Base-by-base conservation (phyloP, 2,797 vertebrate genomes). In the Alauda arvensis region DNA sequence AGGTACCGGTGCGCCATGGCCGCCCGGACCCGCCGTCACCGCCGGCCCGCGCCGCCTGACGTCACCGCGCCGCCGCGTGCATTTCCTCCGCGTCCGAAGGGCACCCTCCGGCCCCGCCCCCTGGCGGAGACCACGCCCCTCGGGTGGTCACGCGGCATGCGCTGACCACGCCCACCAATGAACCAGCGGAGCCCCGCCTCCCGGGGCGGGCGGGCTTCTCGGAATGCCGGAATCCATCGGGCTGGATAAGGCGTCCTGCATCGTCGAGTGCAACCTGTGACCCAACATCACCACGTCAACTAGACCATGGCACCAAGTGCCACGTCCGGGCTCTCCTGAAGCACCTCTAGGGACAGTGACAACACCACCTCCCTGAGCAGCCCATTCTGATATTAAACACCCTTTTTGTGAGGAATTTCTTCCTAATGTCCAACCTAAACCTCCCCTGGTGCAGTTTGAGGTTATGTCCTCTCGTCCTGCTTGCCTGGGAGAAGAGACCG, bases 1-100 rank as follows among this genome's bases (percentile, higher is more conserved):
- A 98, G 94, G 87, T 97, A 98, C 82, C 97, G 97, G 81, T 97
- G 97, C 79, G 97, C 97, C 97, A 98, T 98, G 42, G 33, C 91
- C 19, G 48, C 78, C 42, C 18, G 70, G 31, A 16, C 61, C 89
- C 62, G 19, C 37, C 43, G 24, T 55, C 55, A 18, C 89, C 18
- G 1, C 77, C 55, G 25, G 3, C 34, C 17, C 3, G 10, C 34
- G 33, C 33, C 71, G 76, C 67, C 25, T 92, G 87, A 92, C 79
- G 25, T 76, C 91, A 89, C 19, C 29, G 1, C 87, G 88, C 75
- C 8, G 2, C 8, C 12, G 25, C 48, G 12, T 0, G 37, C 31
- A 17, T 2, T 37, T 40, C 57, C 85, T 4, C 34, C 3, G 1
- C 66, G 43, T 2, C 45, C 16, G 21, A 18, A 37, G 71, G 70